Percentiles rank a stretch among this genome's conserved stretches.
Conservation (phyloP, 1,140 invertebrate species). For the Leptoteleia sp. region DNA sequence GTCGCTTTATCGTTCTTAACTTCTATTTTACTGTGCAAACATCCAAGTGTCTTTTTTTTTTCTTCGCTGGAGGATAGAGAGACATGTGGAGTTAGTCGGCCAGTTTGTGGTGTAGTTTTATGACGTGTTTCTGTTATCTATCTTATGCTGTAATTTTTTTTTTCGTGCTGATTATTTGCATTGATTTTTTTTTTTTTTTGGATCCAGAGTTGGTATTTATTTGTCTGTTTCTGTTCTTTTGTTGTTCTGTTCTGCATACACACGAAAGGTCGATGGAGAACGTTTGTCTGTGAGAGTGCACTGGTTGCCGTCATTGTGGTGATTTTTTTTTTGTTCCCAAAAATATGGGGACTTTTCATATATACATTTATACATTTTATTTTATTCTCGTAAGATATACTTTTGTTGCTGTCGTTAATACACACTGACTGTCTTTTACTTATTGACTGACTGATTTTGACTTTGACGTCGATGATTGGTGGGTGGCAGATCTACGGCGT, state of each 20-base stretch:
- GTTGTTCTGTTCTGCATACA: constrained; percentile 61
- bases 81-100: constrained; percentile 52
- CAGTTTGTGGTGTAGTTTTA: constrained; percentile 49
- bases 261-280: constrained; percentile 78
- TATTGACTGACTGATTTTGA: constrained; percentile 30
- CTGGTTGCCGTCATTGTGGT: constrained; percentile 77
- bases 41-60: constrained; percentile 51
- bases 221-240: constrained; percentile 53
- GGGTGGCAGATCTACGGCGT: constrained; percentile 78
- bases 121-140: constrained; percentile 49
- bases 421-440: constrained; percentile 28
- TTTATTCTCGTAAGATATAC: no score
- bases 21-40: constrained; percentile 24
- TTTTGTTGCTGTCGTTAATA: no score
- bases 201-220: constrained; percentile 33
- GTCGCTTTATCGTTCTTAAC: constrained; percentile 32
- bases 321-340: constrained; percentile 49
- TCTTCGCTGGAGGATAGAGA: constrained; percentile 39
- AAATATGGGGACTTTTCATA: constrained; percentile 40
- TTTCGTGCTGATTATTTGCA: constrained; percentile 1
- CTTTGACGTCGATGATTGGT: constrained; percentile 70
- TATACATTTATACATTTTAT: no score
- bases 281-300: constrained; percentile 82
- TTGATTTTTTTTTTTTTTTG: no score
- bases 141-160: constrained; percentile 37